Evolutionary conservation across 92 coral and sea anemone species (phyloP).

Genomic region (Virgularia gustaviana): DNA sequence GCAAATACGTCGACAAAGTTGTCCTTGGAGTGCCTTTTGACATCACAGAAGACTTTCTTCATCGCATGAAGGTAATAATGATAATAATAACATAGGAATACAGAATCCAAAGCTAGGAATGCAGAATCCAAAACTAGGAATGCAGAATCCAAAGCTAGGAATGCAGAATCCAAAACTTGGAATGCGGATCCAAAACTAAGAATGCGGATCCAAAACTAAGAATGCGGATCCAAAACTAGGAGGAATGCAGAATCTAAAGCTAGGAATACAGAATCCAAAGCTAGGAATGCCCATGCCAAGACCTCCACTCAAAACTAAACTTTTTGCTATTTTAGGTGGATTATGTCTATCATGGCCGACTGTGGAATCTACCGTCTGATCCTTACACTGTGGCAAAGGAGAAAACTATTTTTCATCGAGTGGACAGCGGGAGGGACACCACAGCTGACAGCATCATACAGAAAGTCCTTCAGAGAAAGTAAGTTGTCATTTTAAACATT

Average conservation of each 20-base stretch:
- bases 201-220: too few species aligned
- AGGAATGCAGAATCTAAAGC: too few species aligned
- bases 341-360: slow-evolving; percentile 77
- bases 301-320: too few species aligned
- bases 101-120: too few species aligned
- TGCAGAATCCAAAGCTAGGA: too few species aligned
- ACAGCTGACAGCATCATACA: slow-evolving; percentile 86
- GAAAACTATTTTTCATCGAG: slow-evolving; percentile 55
- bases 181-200: too few species aligned
- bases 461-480: slow-evolving; percentile 78
- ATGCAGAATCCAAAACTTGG: too few species aligned
- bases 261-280: too few species aligned
- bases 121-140: too few species aligned
- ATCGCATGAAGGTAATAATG: slow-evolving; percentile 84
- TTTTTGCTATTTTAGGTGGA: slow-evolving; percentile 80
- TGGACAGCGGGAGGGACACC: slow-evolving; percentile 58
- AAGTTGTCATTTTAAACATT: slow-evolving; percentile 5
- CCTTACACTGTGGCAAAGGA: slow-evolving; percentile 70
- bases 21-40: slow-evolving; percentile 88
- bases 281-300: too few species aligned
- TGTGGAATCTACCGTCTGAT: slow-evolving; percentile 67
- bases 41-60: slow-evolving; percentile 68
- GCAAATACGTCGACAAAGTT: slow-evolving; percentile 87
- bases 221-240: too few species aligned
- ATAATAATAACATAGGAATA: too few species aligned